A percentile compares a stretch with the other conserved stretches of the same genome.
phyloP scores from a whole-genome alignment of 1,140 invertebrate species.

The Ptiloglossa arizonensis region DNA sequence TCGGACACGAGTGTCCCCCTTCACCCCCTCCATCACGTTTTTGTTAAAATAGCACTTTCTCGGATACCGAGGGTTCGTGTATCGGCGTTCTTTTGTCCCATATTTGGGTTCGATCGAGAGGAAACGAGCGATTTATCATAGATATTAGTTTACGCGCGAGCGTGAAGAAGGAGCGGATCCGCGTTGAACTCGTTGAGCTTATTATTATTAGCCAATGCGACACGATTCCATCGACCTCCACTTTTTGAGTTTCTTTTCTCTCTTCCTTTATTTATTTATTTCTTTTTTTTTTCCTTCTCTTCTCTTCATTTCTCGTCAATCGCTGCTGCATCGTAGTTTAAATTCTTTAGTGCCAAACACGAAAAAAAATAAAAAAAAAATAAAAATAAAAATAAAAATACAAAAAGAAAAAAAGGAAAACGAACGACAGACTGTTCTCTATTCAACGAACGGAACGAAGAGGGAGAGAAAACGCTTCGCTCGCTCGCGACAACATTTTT shows the following conservation, averaged over 20 bases:
- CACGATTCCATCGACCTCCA: not conserved
- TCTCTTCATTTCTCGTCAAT: not conserved
- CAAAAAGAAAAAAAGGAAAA: not conserved
- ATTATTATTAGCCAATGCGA: too few relatives aligned
- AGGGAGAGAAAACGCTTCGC: constrained; percentile 21
- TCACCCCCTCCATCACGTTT: not conserved
- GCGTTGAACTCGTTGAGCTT: not conserved
- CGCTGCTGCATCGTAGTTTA: constrained; percentile 47
- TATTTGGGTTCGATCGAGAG: not conserved
- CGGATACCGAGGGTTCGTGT: not conserved
- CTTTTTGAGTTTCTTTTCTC: not conserved
- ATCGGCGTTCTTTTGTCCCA: not conserved
- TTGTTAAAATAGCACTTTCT: not conserved
- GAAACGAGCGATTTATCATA: not conserved
- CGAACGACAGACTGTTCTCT: constrained; percentile 49
- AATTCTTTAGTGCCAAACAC: constrained; percentile 75
- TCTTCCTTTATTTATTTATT: not conserved
- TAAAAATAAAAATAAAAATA: constrained; percentile 48
- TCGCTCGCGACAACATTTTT: constrained; percentile 54
- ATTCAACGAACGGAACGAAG: constrained; percentile 38
- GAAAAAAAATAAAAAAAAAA: not conserved
- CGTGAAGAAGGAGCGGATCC: not conserved
- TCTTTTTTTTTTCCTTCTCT: not conserved
- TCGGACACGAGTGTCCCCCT: too few relatives aligned
- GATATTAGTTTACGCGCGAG: not conserved